phyloP scores from a whole-genome alignment of 2,888 invertebrate species.

The Diaprepes abbreviatus region DNA sequence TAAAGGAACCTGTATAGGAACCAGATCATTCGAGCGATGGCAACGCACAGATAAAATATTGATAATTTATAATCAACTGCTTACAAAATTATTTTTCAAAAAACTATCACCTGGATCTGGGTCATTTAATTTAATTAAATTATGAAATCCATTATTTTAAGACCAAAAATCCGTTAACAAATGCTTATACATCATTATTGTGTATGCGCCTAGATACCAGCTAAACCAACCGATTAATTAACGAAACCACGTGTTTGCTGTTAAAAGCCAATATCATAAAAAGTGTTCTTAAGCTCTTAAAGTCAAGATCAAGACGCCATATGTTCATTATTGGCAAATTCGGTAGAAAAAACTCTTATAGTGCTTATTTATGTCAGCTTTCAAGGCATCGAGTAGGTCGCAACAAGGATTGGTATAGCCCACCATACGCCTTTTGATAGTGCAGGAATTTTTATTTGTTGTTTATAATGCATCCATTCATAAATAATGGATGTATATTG shows the following conservation, averaged over 20 bases:
- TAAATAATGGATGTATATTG: slow-evolving; percentile 43
- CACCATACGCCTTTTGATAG: slow-evolving; percentile 55
- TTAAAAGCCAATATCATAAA: background rate
- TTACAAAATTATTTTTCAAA: too few species aligned
- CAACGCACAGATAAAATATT: too few species aligned
- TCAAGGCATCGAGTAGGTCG: slow-evolving; percentile 60
- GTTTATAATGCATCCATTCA: slow-evolving; percentile 47
- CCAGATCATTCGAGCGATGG: too few species aligned
- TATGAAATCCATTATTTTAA: too few species aligned
- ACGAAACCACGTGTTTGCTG: background rate
- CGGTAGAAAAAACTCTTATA: slow-evolving; percentile 32
- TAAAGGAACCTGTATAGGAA: too few species aligned
- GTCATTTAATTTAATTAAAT: too few species aligned
- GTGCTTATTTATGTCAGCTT: slow-evolving; percentile 38
- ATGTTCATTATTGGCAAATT: slow-evolving; percentile 42
- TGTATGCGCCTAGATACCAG: too few species aligned
- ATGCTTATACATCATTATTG: too few species aligned
- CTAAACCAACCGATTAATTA: background rate
- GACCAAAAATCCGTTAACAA: too few species aligned
- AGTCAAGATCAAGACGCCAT: slow-evolving; percentile 40
- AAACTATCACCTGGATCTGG: too few species aligned
- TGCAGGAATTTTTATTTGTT: slow-evolving; percentile 50
- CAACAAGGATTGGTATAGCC: slow-evolving; percentile 56
- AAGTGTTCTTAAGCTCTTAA: background rate
- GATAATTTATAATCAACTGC: too few species aligned